A percentile compares a stretch with the other conserved stretches of the same genome.
These are phyloP conservation scores for Callyntrura guangdongensis DNA, from an alignment of 2,888 invertebrate species.

Conservation along the genomic window DNA sequence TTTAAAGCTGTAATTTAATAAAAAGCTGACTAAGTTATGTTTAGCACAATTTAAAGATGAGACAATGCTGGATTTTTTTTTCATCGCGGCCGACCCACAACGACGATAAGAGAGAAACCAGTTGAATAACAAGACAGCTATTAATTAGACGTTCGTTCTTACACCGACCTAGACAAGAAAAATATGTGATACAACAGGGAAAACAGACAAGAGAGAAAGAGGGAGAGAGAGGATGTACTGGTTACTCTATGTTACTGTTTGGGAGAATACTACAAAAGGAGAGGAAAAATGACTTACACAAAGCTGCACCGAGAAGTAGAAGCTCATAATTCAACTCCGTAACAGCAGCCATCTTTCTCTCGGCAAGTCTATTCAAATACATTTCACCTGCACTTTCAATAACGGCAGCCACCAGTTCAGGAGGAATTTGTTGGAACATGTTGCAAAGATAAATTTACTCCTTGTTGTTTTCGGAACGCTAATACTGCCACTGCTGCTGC, in stretches of 20 bases:
- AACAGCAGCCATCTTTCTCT: conserved; percentile 71
- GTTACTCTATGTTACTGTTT: background rate
- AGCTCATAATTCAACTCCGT: conserved; percentile 73
- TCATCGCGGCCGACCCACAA: conserved; percentile 72
- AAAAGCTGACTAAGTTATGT: background rate
- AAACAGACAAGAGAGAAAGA: conserved; percentile 5
- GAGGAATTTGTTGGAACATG: conserved; percentile 75
- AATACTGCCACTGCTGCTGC: background rate
- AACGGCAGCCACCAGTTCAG: conserved; percentile 61
- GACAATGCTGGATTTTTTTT: conserved; percentile 51
- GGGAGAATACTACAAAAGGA: conserved; percentile 2
- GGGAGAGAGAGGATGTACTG: background rate
- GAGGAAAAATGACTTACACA: conserved; percentile 61
- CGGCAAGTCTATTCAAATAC: conserved; percentile 62
- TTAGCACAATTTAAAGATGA: conserved; percentile 40
- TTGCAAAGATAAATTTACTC: conserved; percentile 45
- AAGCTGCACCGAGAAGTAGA: conserved; percentile 54
- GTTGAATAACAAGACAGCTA: conserved; percentile 80
- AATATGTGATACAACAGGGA: conserved; percentile 42
- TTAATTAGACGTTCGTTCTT: conserved; percentile 79
- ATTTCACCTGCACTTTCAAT: conserved; percentile 76
- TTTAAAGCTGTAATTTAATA: too few species aligned
- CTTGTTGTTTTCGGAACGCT: conserved; percentile 10
- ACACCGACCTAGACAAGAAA: conserved; percentile 61
- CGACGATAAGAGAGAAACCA: conserved; percentile 68